phyloP scores from a whole-genome alignment of 2,113 vertebrate species.

The Elgaria multicarinata region DNA sequence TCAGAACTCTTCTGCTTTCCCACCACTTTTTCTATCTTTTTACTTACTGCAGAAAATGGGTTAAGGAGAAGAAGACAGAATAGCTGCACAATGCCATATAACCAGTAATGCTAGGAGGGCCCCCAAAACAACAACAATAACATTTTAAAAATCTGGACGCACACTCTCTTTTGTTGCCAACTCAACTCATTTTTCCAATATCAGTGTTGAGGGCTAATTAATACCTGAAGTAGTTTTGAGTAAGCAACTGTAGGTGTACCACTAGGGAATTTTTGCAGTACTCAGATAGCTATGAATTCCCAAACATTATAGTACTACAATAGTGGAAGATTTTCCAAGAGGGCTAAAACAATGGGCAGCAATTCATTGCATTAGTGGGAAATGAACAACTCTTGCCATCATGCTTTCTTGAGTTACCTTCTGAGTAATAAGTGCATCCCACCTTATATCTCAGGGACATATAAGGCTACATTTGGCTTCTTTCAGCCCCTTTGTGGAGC shows the following conservation, averaged over 20 bases:
- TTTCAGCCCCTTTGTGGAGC: background rate
- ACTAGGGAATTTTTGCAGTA: background rate
- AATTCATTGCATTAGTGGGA: background rate
- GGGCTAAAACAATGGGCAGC: background rate
- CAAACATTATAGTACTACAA: background rate
- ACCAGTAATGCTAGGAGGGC: no score
- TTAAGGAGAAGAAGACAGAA: no score
- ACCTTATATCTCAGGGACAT: background rate
- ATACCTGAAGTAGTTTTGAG: background rate
- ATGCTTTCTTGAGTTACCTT: background rate
- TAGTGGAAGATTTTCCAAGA: background rate
- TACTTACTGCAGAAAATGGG: no score
- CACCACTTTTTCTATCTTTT: no score
- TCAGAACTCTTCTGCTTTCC: no score
- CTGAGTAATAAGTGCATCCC: background rate
- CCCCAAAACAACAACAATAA: no score
- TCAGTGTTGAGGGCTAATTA: background rate
- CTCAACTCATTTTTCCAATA: no score
- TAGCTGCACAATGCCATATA: no score
- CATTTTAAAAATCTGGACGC: no score
- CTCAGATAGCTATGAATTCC: background rate
- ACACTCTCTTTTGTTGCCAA: background rate
- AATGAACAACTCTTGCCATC: background rate
- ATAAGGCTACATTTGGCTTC: background rate
- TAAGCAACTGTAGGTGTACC: background rate